These are phyloP conservation scores for Drosophila fuyamai DNA, from an alignment of 1,140 invertebrate species.

Conservation along the genomic window DNA sequence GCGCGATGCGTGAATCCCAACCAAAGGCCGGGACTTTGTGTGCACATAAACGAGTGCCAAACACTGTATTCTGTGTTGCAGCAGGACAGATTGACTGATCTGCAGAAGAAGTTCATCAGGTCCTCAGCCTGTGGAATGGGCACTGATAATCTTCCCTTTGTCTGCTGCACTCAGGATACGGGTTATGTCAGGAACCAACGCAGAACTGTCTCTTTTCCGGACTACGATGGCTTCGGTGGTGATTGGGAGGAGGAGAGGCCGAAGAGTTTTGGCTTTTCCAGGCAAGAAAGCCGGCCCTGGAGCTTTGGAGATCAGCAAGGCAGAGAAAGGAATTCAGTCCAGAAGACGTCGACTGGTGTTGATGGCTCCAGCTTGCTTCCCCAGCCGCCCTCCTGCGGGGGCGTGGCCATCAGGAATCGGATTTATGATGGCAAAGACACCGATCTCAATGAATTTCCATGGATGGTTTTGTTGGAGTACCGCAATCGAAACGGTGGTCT, in stretches of 20 bases:
- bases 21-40: constrained; percentile 60
- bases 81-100: constrained; percentile 35
- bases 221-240: constrained; percentile 47
- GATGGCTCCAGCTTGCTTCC: constrained; percentile 64
- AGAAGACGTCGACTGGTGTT: background rate
- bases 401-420: constrained; percentile 70
- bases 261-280: constrained; percentile 34
- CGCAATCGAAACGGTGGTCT: constrained; percentile 61
- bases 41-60: constrained; percentile 69
- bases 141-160: constrained; percentile 54
- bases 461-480: constrained; percentile 88
- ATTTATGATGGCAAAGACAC: constrained; percentile 84
- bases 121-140: constrained; percentile 66
- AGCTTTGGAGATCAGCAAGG: constrained; percentile 44
- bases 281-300: constrained; percentile 34
- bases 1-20: constrained; percentile 70
- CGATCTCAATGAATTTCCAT: constrained; percentile 86
- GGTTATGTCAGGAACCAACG: constrained; percentile 51
- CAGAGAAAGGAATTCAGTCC: constrained; percentile 4
- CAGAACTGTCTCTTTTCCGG: constrained; percentile 18
- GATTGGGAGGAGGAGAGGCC: constrained; percentile 21
- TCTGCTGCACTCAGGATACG: constrained; percentile 76
- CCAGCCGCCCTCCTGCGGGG: constrained; percentile 69
- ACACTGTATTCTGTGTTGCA: constrained; percentile 62
- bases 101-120: constrained; percentile 56